Percentiles rank a stretch among this genome's conserved stretches.
Conservation (phyloP, 2,113 vertebrate species). For the Ammodytes dubius region DNA sequence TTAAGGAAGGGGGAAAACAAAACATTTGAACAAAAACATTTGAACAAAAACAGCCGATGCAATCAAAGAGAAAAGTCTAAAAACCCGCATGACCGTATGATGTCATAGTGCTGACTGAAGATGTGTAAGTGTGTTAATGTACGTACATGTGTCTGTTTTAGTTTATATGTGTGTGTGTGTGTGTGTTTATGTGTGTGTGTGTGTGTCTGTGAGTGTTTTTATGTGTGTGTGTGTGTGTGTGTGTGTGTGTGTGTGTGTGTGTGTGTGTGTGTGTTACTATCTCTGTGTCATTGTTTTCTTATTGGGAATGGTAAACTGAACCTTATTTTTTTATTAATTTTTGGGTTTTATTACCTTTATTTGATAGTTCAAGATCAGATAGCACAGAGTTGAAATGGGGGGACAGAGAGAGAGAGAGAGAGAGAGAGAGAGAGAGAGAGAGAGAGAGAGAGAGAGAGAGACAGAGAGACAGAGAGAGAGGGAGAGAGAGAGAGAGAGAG, state of each 20-base stretch:
- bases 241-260: slow-evolving; percentile 73
- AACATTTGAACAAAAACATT: slow-evolving; percentile 58
- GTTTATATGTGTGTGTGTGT: slow-evolving; percentile 71
- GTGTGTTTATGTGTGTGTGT: slow-evolving; percentile 67
- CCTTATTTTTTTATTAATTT: slow-evolving; percentile 61
- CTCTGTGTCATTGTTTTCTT: slow-evolving; percentile 65
- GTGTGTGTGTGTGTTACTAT: slow-evolving; percentile 65
- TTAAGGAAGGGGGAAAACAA: slow-evolving; percentile 30
- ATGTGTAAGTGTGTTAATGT: slow-evolving; percentile 75
- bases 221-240: slow-evolving; percentile 67
- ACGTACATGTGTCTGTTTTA: slow-evolving; percentile 72
- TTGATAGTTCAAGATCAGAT: neutral
- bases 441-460: too few species aligned
- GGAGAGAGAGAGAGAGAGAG: too few species aligned
- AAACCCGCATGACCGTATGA: slow-evolving; percentile 78
- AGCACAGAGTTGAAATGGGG: neutral
- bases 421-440: too few species aligned
- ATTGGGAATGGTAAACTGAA: slow-evolving; percentile 71
- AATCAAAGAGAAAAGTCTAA: slow-evolving; percentile 80
- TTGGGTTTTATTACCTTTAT: neutral
- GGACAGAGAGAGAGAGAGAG: neutral
- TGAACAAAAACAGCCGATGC: slow-evolving; percentile 77
- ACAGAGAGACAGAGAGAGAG: neutral
- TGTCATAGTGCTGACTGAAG: slow-evolving; percentile 79
- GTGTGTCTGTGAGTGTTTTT: slow-evolving; percentile 73